These are phyloP conservation scores for Borostomias antarcticus DNA, from an alignment of 2,797 vertebrate species.

Conservation along the genomic window DNA sequence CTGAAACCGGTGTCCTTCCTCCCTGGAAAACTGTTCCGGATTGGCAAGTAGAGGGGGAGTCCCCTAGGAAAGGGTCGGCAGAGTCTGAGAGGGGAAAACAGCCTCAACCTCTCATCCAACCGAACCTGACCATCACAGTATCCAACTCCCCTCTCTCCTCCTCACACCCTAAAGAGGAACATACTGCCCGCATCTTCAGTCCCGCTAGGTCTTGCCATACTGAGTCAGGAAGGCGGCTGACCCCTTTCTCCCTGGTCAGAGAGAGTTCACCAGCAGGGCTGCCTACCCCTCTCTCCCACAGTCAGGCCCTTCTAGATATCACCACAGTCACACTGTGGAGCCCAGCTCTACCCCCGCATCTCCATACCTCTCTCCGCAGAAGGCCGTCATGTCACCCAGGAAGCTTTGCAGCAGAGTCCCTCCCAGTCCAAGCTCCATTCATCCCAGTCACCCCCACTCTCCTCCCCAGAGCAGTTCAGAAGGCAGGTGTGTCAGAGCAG, in stretches of 20 bases:
- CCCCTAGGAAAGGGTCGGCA: conserved; percentile 21
- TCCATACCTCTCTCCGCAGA: conserved; percentile 22
- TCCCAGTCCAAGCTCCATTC: conserved; percentile 8
- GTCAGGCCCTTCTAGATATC: background rate
- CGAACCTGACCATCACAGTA: conserved; percentile 41
- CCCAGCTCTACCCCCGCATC: background rate
- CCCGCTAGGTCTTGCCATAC: conserved; percentile 14
- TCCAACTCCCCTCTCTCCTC: background rate
- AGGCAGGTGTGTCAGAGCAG: conserved; percentile 66
- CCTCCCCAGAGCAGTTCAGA: conserved; percentile 59
- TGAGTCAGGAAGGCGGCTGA: conserved; percentile 2
- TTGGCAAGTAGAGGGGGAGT: conserved; percentile 15
- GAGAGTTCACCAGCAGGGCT: conserved; percentile 29
- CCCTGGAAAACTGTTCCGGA: background rate
- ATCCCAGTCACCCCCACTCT: conserved; percentile 8
- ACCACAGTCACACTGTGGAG: conserved; percentile 15
- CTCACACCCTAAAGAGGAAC: conserved; percentile 1
- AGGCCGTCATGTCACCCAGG: conserved; percentile 11
- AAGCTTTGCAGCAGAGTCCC: conserved; percentile 18
- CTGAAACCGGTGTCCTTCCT: background rate
- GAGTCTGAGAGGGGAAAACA: conserved; percentile 1
- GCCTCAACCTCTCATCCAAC: conserved; percentile 25
- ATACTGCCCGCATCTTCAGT: background rate
- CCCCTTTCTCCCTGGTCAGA: background rate
- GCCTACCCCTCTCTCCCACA: conserved; percentile 33